Conservation (phyloP, 2,113 vertebrate genomes). For the Patagioenas fasciata region DNA sequence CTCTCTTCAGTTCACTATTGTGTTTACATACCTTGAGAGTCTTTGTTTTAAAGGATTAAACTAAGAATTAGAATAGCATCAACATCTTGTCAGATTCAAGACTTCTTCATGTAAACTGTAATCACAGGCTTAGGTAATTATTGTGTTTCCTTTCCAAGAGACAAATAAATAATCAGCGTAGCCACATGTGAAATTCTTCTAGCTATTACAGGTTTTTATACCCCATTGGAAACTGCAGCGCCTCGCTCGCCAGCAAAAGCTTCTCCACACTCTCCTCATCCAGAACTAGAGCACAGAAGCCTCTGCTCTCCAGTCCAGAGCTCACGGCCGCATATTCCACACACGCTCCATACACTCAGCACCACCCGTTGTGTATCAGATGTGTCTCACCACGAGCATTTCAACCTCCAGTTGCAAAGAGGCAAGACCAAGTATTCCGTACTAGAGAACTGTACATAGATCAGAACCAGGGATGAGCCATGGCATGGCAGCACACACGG, state of each 20-base stretch:
- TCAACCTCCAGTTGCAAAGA: background rate
- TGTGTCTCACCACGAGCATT: background rate
- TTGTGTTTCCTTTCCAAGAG: background rate
- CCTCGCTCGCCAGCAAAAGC: background rate
- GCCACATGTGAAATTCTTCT: background rate
- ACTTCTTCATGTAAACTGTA: background rate
- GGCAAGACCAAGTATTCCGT: background rate
- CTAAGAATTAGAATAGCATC: background rate
- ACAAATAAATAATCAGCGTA: background rate
- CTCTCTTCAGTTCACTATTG: background rate
- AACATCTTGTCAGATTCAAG: background rate
- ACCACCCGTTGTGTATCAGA: background rate
- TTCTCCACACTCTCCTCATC: background rate
- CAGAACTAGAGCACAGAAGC: background rate
- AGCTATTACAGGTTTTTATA: background rate
- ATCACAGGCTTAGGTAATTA: background rate
- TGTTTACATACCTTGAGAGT: background rate
- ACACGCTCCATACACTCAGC: fast-evolving
- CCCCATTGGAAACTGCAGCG: background rate
- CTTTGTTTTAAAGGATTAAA: background rate
- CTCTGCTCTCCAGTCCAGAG: background rate
- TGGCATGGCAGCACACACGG: background rate
- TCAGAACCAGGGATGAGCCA: background rate
- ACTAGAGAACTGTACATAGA: background rate
- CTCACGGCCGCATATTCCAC: background rate